These are phyloP conservation scores for Microcebus lehilahytsara DNA, from an alignment of 2,113 vertebrate genomes.

Conservation along the genomic window DNA sequence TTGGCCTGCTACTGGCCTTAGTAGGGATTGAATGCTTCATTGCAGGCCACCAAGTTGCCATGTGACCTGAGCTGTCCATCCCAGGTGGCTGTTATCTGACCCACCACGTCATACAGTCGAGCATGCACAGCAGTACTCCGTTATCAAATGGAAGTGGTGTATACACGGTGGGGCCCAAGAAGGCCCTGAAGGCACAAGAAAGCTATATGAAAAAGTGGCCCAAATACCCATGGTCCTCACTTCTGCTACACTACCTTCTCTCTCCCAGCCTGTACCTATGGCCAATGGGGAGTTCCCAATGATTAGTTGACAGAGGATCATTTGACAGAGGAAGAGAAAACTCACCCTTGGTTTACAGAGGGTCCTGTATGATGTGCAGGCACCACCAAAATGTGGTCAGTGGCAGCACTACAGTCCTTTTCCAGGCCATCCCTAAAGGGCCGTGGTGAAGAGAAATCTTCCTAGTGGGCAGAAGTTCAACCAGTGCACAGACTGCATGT, in stretches of 20 bases:
- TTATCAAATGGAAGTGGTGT: neutral
- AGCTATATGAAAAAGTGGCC: neutral
- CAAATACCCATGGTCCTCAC: neutral
- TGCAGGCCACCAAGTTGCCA: neutral
- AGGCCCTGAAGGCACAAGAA: neutral
- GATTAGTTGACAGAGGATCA: neutral
- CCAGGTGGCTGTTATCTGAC: neutral
- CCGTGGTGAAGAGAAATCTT: neutral
- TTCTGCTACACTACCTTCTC: neutral
- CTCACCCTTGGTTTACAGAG: neutral
- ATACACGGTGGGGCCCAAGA: neutral
- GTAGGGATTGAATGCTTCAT: neutral
- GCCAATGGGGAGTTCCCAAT: neutral
- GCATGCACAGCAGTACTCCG: neutral
- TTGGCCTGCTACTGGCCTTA: neutral
- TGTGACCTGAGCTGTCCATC: neutral
- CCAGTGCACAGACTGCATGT: neutral
- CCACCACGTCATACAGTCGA: neutral
- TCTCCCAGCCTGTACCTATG: neutral
- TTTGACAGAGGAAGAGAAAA: neutral
- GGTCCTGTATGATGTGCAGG: neutral
- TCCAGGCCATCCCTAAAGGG: neutral
- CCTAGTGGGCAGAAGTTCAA: neutral
- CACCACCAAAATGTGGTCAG: neutral
- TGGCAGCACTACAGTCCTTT: neutral